phyloP scores from a whole-genome alignment of 2,113 vertebrate species.

The Taxidea taxus region DNA sequence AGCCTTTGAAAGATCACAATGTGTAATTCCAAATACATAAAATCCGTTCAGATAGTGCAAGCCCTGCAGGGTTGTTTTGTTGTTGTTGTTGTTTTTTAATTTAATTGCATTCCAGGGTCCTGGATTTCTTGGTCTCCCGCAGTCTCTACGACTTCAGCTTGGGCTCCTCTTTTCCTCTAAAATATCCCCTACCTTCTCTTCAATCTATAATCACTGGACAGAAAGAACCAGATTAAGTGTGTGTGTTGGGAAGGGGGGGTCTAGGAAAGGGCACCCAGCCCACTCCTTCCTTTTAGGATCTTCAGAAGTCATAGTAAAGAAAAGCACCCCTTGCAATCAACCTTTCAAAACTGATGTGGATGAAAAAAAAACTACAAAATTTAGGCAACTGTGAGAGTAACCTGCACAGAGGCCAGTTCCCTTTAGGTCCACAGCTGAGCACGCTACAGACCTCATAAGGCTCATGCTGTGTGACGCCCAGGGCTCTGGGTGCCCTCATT shows the following conservation, averaged over 20 bases:
- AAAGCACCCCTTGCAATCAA: not conserved
- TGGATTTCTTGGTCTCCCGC: conserved; percentile 65
- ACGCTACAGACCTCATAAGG: rapidly evolving
- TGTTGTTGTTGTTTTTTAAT: conserved; percentile 45
- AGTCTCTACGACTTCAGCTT: conserved; percentile 59
- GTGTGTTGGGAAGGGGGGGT: too few species aligned
- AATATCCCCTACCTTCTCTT: not conserved
- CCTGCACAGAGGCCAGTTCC: not conserved
- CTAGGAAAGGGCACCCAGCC: not conserved
- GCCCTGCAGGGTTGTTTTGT: conserved; percentile 60
- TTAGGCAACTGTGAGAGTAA: not conserved
- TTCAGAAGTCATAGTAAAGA: conserved; percentile 15
- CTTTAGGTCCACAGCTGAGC: too few species aligned
- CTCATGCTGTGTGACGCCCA: not conserved
- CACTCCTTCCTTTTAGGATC: not conserved
- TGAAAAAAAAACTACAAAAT: not conserved
- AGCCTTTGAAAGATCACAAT: conserved; percentile 39
- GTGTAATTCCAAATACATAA: conserved; percentile 60
- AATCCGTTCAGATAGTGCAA: conserved; percentile 59
- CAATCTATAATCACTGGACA: not conserved
- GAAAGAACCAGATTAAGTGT: not conserved
- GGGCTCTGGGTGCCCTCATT: not conserved
- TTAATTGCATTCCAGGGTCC: conserved; percentile 74
- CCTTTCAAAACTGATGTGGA: not conserved
- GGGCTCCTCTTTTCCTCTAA: conserved; percentile 11